A percentile compares a stretch with the other conserved stretches of the same genome.
Conservation (phyloP, 1,140 invertebrate genomes). For the Dendrolimus punctatus region DNA sequence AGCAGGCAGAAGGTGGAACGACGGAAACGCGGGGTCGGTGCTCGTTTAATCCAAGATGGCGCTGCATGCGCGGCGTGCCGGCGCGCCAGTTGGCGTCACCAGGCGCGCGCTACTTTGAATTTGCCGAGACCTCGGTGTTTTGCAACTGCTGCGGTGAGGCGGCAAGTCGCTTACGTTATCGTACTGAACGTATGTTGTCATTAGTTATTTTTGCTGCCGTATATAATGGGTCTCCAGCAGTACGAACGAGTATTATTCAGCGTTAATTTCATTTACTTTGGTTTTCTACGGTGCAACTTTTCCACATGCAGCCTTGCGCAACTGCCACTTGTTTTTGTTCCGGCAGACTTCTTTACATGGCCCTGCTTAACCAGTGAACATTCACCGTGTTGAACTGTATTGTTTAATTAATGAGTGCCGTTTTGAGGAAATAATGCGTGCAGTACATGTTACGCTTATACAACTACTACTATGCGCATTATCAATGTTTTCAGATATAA, state of each 20-base stretch:
- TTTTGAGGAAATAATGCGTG: too few species aligned
- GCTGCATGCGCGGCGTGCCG: slow-evolving; percentile 63
- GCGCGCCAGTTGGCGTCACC: slow-evolving; percentile 51
- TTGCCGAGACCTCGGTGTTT: slow-evolving; percentile 45
- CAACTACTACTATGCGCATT: too few species aligned
- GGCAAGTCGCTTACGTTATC: slow-evolving; percentile 52
- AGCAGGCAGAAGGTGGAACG: slow-evolving; percentile 5
- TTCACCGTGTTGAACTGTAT: too few species aligned
- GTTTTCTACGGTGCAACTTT: slow-evolving; percentile 60
- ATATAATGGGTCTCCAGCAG: slow-evolving; percentile 17
- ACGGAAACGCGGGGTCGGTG: slow-evolving; percentile 20
- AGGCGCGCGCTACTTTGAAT: slow-evolving; percentile 61
- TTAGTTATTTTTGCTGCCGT: slow-evolving; percentile 67
- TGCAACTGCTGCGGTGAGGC: slow-evolving; percentile 43
- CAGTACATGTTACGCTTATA: too few species aligned
- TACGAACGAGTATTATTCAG: slow-evolving; percentile 44
- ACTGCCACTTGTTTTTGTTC: slow-evolving; percentile 60
- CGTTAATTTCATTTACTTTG: slow-evolving; percentile 28
- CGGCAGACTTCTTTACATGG: too few species aligned
- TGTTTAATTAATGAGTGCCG: too few species aligned
- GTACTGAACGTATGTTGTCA: slow-evolving; percentile 55
- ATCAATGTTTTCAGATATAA: too few species aligned
- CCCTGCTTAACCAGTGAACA: too few species aligned
- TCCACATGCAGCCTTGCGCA: slow-evolving; percentile 64
- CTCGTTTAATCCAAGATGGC: slow-evolving; percentile 54